Percentiles rank a stretch among this genome's conserved stretches.
Evolutionary conservation across 2,113 vertebrate genomes (phyloP).

Genomic region (Cyprinus carpio): DNA sequence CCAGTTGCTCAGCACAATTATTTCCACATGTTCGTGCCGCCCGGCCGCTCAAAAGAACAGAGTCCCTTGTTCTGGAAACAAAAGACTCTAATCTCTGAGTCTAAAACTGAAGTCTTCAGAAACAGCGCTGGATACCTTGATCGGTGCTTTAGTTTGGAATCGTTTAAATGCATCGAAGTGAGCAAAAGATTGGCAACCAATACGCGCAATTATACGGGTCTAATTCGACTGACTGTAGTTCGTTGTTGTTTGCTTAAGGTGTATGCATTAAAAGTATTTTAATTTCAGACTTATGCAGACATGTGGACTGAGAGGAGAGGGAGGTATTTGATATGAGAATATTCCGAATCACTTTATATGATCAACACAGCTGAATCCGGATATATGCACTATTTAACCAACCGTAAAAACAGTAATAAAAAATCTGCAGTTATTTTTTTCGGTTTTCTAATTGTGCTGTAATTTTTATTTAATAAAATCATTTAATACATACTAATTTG

Average conservation of each 20-base stretch:
- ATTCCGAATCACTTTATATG: background rate
- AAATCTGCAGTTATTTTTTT: background rate
- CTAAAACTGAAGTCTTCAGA: conserved; percentile 57
- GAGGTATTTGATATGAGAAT: background rate
- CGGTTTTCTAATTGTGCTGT: background rate
- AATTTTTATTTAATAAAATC: background rate
- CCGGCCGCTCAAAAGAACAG: conserved; percentile 83
- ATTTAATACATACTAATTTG: background rate
- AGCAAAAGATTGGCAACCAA: background rate
- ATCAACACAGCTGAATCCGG: background rate
- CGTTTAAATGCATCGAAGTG: conserved; percentile 33
- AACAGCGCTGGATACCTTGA: conserved; percentile 17
- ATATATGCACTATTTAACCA: no score
- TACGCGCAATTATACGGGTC: background rate
- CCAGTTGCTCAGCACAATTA: conserved; percentile 80
- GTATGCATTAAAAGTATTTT: background rate
- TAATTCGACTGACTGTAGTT: background rate
- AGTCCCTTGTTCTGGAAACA: conserved; percentile 83
- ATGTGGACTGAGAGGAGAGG: no score
- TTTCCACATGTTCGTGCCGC: conserved; percentile 94
- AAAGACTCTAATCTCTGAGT: conserved; percentile 66
- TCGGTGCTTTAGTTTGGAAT: conserved; percentile 33
- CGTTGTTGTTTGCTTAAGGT: background rate
- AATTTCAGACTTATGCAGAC: background rate
- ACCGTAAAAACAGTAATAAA: no score